Percentiles rank a stretch among this genome's conserved stretches.
Conservation (phyloP, 2,797 vertebrate genomes). For the Phrynocephalus guinanensis region DNA sequence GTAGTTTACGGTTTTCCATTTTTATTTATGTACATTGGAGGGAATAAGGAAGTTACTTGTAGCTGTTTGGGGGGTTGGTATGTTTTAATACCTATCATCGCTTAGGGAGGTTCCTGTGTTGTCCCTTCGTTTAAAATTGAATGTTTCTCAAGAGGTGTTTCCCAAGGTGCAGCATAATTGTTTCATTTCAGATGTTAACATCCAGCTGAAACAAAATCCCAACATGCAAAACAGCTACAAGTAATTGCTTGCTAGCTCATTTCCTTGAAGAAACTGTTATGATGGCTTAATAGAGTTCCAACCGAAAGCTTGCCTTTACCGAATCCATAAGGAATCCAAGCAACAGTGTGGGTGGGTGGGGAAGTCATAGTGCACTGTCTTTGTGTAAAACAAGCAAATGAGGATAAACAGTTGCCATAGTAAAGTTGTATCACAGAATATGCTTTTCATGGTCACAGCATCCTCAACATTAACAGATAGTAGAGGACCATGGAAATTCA, state of each 20-base stretch:
- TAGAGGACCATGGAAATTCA: neutral
- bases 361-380: neutral
- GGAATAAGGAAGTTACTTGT: neutral
- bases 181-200: conserved; percentile 26
- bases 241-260: conserved; percentile 36
- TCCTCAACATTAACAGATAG: conserved; percentile 1
- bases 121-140: conserved; percentile 9
- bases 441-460: neutral
- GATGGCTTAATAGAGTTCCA: conserved; percentile 39
- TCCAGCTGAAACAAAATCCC: conserved; percentile 4
- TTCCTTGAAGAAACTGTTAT: conserved; percentile 28
- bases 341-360: neutral
- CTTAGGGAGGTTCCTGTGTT: conserved; percentile 30
- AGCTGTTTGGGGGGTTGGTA: neutral
- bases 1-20: neutral
- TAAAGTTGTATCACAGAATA: neutral
- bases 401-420: conserved; percentile 9
- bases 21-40: neutral
- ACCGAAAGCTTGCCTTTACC: conserved; percentile 19
- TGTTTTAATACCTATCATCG: conserved; percentile 13
- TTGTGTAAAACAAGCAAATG: conserved; percentile 28
- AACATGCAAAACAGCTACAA: conserved; percentile 30
- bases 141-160: conserved; percentile 28
- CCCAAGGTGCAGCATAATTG: neutral
- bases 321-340: conserved; percentile 18